Evolutionary conservation across 2,797 vertebrate genomes (phyloP).

Genomic region (Triplophysa yarkandensis): DNA sequence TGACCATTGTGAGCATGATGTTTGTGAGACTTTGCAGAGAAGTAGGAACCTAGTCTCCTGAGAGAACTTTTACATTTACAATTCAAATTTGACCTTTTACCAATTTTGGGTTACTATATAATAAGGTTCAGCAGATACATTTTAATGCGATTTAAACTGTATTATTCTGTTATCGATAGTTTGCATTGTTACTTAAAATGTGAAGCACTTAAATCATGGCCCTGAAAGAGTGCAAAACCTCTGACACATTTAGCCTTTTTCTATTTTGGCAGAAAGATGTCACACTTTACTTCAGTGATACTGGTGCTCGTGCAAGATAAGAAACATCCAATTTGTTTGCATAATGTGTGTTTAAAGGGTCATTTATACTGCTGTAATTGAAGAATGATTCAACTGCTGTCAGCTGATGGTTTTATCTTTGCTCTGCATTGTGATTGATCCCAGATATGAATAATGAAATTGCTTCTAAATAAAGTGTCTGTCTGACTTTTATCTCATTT

Average conservation of each 20-base stretch:
- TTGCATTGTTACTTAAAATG: no score
- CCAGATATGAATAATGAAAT: constrained; percentile 59
- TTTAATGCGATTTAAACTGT: no score
- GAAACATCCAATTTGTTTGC: constrained; percentile 59
- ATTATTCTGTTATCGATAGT: no score
- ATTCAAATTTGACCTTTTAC: not conserved
- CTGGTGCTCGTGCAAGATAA: constrained; percentile 53
- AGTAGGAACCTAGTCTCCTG: not conserved
- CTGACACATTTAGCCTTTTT: constrained; percentile 36
- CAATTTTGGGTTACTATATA: not conserved
- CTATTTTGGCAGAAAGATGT: constrained; percentile 49
- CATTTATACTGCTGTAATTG: constrained; percentile 55
- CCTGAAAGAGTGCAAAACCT: no score
- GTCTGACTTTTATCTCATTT: constrained; percentile 46
- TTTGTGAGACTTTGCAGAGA: not conserved
- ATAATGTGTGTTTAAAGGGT: constrained; percentile 50
- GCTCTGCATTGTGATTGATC: constrained; percentile 51
- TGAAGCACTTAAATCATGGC: no score
- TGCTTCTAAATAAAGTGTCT: constrained; percentile 48
- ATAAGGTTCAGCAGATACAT: not conserved
- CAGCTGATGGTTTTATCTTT: constrained; percentile 46
- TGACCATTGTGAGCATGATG: not conserved
- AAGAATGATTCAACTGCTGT: constrained; percentile 58
- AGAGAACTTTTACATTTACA: constrained; percentile 10
- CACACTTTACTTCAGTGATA: constrained; percentile 4